phyloP scores from a whole-genome alignment of 2,797 vertebrate genomes.

The Anguilla anguilla region DNA sequence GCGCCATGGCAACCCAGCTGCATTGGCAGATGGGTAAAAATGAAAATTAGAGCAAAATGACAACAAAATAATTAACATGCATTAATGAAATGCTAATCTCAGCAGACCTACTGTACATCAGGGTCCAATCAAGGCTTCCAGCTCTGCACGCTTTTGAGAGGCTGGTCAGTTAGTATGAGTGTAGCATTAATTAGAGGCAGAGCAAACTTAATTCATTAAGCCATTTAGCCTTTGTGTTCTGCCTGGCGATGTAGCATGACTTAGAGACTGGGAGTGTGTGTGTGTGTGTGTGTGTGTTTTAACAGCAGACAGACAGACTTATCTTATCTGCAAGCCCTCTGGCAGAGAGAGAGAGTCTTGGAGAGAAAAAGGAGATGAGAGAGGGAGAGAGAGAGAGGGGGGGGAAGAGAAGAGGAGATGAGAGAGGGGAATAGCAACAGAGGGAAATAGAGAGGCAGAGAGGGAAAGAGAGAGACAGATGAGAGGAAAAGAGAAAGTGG shows the following conservation, averaged over 20 bases:
- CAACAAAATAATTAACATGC: constrained; percentile 51
- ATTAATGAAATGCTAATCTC: constrained; percentile 20
- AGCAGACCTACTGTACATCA: not conserved
- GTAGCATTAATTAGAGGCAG: not conserved
- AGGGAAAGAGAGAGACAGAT: not conserved
- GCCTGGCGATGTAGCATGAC: not conserved
- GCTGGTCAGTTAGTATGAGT: not conserved
- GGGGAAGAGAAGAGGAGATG: constrained; percentile 41
- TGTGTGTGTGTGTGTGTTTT: constrained; percentile 37
- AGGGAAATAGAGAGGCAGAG: constrained; percentile 32
- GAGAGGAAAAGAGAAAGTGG: constrained; percentile 14
- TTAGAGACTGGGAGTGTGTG: not conserved
- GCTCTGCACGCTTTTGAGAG: not conserved
- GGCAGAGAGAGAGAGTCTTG: constrained; percentile 27
- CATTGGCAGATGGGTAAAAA: constrained; percentile 69
- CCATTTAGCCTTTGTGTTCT: constrained; percentile 20
- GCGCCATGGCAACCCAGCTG: constrained; percentile 69
- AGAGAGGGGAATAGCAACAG: not conserved
- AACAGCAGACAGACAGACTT: constrained; percentile 32
- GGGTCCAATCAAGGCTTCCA: not conserved
- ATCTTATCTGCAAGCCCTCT: constrained; percentile 23
- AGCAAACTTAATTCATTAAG: not conserved
- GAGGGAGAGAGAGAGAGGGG: constrained; percentile 16
- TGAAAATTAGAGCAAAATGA: constrained; percentile 63
- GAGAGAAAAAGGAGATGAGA: constrained; percentile 24